phyloP scores from a whole-genome alignment of 2,113 vertebrate genomes.

The Trinectes maculatus region DNA sequence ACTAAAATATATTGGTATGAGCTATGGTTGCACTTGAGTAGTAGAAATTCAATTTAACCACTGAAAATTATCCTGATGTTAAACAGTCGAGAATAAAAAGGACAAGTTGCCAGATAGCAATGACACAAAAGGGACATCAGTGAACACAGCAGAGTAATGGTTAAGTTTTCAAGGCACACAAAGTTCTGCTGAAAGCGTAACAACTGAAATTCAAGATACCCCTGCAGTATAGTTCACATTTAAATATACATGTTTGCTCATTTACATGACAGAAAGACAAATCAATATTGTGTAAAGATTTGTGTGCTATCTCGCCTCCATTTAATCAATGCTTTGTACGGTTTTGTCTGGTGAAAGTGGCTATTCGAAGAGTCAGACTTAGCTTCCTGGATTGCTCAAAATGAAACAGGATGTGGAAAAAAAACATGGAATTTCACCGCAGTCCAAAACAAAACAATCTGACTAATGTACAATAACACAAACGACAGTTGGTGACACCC shows the following conservation, averaged over 20 bases:
- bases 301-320: constrained; percentile 64
- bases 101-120: constrained; percentile 34
- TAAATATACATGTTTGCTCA: constrained; percentile 77
- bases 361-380: constrained; percentile 53
- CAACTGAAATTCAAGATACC: constrained; percentile 74
- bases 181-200: constrained; percentile 79
- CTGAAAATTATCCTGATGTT: constrained; percentile 39
- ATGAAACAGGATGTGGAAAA: constrained; percentile 41
- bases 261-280: constrained; percentile 68
- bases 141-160: constrained; percentile 71
- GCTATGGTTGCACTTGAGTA: constrained; percentile 44
- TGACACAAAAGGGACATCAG: constrained; percentile 65
- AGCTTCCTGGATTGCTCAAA: constrained; percentile 46
- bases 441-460: constrained; percentile 48
- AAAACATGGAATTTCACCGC: constrained; percentile 40
- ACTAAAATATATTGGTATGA: constrained; percentile 38
- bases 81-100: constrained; percentile 45
- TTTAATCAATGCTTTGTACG: constrained; percentile 32
- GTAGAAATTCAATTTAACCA: constrained; percentile 21
- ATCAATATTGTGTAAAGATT: constrained; percentile 55
- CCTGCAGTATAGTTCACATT: constrained; percentile 81
- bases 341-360: constrained; percentile 44
- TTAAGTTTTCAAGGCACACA: constrained; percentile 81
- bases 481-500: constrained; percentile 48
- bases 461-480: constrained; percentile 48